These are phyloP conservation scores for Spodoptera picta DNA, from an alignment of 2,888 invertebrate genomes.

Conservation along the genomic window DNA sequence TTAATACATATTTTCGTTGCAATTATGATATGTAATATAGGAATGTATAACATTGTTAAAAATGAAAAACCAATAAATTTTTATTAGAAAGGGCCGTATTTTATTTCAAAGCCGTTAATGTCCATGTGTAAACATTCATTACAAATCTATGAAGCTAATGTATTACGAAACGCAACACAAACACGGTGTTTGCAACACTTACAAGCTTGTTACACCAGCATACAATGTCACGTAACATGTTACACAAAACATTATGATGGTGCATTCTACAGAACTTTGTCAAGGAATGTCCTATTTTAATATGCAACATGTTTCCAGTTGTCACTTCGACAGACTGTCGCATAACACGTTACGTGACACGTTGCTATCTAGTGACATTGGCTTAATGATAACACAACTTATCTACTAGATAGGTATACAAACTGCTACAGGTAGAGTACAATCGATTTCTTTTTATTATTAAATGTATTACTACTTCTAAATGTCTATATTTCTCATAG, in stretches of 20 bases:
- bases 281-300: no score
- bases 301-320: no score
- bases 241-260: no score
- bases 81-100: conserved; percentile 50
- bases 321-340: no score
- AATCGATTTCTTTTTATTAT: conserved; percentile 18
- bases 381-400: conserved; percentile 33
- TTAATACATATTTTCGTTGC: no score
- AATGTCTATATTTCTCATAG: conserved; percentile 1
- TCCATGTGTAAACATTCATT: conserved; percentile 40
- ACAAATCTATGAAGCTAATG: conserved; percentile 38
- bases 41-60: neutral
- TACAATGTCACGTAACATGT: no score
- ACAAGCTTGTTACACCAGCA: neutral
- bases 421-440: conserved; percentile 19
- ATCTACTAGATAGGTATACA: conserved; percentile 37
- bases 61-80: conserved; percentile 40
- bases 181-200: conserved; percentile 25
- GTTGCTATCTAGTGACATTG: neutral
- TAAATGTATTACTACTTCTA: conserved; percentile 24
- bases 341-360: no score
- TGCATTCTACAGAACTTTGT: no score
- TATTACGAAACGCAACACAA: conserved; percentile 29
- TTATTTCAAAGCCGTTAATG: conserved; percentile 54
- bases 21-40: neutral